Evolutionary conservation across 2,888 invertebrate species (phyloP).

Genomic region (Villa cingulata): DNA sequence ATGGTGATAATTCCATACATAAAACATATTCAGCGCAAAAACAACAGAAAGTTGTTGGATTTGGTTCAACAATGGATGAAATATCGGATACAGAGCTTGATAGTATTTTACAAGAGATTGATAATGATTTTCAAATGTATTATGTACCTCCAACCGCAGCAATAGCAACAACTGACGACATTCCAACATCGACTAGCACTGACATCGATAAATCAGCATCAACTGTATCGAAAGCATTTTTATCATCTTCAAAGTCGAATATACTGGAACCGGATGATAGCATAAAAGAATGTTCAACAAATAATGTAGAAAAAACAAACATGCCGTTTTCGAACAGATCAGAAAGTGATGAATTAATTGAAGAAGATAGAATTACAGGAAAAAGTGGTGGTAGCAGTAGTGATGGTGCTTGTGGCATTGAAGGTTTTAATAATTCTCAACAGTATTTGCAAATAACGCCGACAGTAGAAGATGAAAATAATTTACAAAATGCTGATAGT

Average conservation of each 20-base stretch:
- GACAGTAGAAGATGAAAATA: conserved; percentile 14
- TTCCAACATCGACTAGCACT: background rate
- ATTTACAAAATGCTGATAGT: conserved; percentile 30
- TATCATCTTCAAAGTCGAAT: background rate
- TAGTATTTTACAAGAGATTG: conserved; percentile 35
- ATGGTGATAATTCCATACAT: background rate
- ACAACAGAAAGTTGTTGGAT: conserved; percentile 15
- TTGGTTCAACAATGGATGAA: conserved; percentile 37
- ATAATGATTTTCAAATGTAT: conserved; percentile 21
- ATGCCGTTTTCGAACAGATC: background rate
- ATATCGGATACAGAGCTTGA: conserved; percentile 36
- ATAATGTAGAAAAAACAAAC: background rate
- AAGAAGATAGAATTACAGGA: too few relatives aligned
- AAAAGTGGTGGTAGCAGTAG: too few relatives aligned
- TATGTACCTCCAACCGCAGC: background rate
- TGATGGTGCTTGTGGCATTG: too few relatives aligned
- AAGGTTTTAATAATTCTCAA: background rate
- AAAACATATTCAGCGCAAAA: background rate
- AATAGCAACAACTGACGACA: background rate
- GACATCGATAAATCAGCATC: background rate
- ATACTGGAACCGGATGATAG: background rate
- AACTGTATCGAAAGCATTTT: background rate
- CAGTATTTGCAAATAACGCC: background rate
- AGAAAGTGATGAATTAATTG: background rate
- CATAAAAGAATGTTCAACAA: background rate